Conservation (phyloP, 1,140 invertebrate genomes). For the Elymnias hypermnestra region DNA sequence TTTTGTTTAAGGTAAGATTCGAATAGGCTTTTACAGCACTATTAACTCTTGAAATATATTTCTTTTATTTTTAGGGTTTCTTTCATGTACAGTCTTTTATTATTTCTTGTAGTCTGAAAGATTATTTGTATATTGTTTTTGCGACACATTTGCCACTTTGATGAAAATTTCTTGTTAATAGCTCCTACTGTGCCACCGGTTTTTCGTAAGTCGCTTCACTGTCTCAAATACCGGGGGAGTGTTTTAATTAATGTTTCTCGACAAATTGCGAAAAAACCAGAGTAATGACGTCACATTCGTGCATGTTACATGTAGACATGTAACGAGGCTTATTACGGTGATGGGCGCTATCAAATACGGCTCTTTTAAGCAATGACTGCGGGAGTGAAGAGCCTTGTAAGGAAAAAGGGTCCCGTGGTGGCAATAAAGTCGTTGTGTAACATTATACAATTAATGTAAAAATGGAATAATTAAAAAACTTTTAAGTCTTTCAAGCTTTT, state of each 20-base stretch:
- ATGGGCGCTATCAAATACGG: slow-evolving; percentile 41
- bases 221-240: slow-evolving; percentile 62
- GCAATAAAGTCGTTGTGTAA: slow-evolving; percentile 12
- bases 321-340: slow-evolving; percentile 56
- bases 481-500: neutral
- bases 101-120: too few relatives aligned
- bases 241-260: slow-evolving; percentile 65
- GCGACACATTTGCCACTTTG: too few relatives aligned
- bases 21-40: too few relatives aligned
- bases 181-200: slow-evolving; percentile 28
- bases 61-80: too few relatives aligned
- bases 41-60: too few relatives aligned
- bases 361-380: slow-evolving; percentile 53
- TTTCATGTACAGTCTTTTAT: too few relatives aligned
- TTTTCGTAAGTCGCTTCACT: slow-evolving; percentile 45
- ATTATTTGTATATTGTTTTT: too few relatives aligned
- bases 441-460: slow-evolving; percentile 8
- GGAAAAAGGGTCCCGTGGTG: slow-evolving; percentile 19
- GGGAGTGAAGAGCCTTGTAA: slow-evolving; percentile 55
- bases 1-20: too few relatives aligned
- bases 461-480: slow-evolving; percentile 9
- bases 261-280: slow-evolving; percentile 65
- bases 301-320: slow-evolving; percentile 35
- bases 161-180: too few relatives aligned
- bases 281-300: slow-evolving; percentile 55